These are phyloP conservation scores for Uloborus plumipes DNA, from an alignment of 2,888 invertebrate species.

Conservation along the genomic window DNA sequence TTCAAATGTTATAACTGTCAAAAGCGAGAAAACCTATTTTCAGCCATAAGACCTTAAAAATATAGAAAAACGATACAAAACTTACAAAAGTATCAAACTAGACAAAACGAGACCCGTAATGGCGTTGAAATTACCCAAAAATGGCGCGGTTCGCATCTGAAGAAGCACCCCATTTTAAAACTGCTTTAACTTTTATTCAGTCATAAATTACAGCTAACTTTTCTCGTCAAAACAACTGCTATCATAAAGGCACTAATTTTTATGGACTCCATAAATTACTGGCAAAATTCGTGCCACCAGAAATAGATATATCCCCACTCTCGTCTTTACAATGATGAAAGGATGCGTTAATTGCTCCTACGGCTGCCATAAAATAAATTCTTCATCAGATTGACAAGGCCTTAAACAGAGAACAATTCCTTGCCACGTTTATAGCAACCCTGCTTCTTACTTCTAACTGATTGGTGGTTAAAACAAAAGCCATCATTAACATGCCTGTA, in stretches of 20 bases:
- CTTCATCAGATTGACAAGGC: conserved; percentile 12
- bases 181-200: conserved; percentile 17
- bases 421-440: conserved; percentile 26
- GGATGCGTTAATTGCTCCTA: conserved; percentile 51
- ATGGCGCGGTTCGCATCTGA: not conserved
- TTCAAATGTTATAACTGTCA: no score
- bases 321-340: conserved; percentile 13
- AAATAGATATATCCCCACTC: not conserved
- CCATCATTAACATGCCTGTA: conserved; percentile 34
- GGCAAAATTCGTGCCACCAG: not conserved
- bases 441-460: conserved; percentile 21
- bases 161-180: not conserved
- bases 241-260: conserved; percentile 19
- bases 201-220: conserved; percentile 29
- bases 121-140: no score
- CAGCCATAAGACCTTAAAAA: no score
- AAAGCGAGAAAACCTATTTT: no score
- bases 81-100: no score
- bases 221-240: conserved; percentile 31
- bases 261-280: conserved; percentile 52
- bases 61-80: no score
- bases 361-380: conserved; percentile 53
- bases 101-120: no score
- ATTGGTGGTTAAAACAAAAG: conserved; percentile 37
- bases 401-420: conserved; percentile 35